Evolutionary conservation across 1,140 invertebrate genomes (phyloP), one percentile per base, ranked within the genome.

Genomic region (Aphelinus atriplicis): DNA sequence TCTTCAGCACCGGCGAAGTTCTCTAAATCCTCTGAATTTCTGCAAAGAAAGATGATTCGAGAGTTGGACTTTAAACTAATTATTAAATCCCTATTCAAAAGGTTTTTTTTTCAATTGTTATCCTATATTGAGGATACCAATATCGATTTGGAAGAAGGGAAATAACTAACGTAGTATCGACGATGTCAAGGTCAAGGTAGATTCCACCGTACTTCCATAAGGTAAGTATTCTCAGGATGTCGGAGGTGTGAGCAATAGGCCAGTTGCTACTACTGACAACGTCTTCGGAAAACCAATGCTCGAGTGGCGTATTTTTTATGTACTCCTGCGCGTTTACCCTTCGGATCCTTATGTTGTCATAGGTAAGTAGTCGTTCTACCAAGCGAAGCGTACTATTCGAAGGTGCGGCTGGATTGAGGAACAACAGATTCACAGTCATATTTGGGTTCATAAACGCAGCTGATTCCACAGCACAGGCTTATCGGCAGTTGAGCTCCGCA

Each of bases 161-260:
- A n/a, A n/a, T n/a, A n/a, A 80, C 82, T 85, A 77, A 88, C 86
- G 79, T 92, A 6, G 90, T 89, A 2, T 94, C 89, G 5, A 95
- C 90, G 1, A 95, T 90, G 80, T 95, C 94, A 70, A 94, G 83
- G 77, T 96, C 94, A 56, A 95, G 82, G 83, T 95, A 95, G 56
- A 94, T 91, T 0, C 94, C 94, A 48, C 93, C 93, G 73, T 90
- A 94, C 81, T 94, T 94, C 89, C 92, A 94, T 0, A 95, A 82
- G 0, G 92, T 92, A 7, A 94, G 79, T 77, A 92, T 94, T 73
- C 94, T 88, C 48, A 95, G 80, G 26, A 94, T 88, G 80, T 94
- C 93, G 26, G 76, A 92, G 89, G 85, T 94, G 89, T 78, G 91
- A 90, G 72, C 89, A 77, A 56, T 73, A 73, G 88, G 88, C 90